Base-by-base conservation (phyloP, 2,797 vertebrate genomes). In the Carduelis carduelis region DNA sequence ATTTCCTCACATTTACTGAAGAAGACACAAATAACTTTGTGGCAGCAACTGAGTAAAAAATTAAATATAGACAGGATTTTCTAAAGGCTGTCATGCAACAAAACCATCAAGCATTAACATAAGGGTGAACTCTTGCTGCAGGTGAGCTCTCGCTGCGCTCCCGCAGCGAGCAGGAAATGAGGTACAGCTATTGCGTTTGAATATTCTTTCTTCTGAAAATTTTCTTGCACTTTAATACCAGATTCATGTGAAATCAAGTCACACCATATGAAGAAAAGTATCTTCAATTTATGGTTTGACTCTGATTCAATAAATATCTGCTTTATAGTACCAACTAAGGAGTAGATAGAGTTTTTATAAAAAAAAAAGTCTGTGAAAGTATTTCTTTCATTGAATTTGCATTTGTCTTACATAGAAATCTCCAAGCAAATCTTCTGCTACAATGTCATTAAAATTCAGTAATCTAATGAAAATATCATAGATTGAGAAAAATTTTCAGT, bases 21-120 rank as follows among this genome's bases (percentile, higher is more conserved):
- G 20, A 87, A 57, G 49, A 55, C 15, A 34, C 6, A 47, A 63
- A 20, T 35, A 14, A 43, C 27, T 74, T 55, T 75, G 20, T 32
- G 50, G 28, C 15, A 65, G 14, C 60, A 83, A 64, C 6, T 34
- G 23, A 30, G 23, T 27, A 3, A 84, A 90, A 79, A 65, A 35
- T 17, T 14, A 57, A 71, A 50, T 1, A 0, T 13, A 65, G 12
- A 44, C 8, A 2, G 2, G 1, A 39, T 64, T 70, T 74, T 69
- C 41, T 10, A 64, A 27, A 83, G 9, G 16, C 23, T 66, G 3
- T 41, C 14, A 2, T 71, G 28, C 19, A 81, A 13, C 39, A 60
- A 30, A 37, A 34, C 8, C 5, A 22, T 22, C 14, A 46, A 41
- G 11, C 15, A 34, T 68, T 88, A 60, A 53, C 21, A 78, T 37